A percentile compares a stretch with the other conserved stretches of the same genome.
phyloP scores from a whole-genome alignment of 2,888 invertebrate species.

The Drosophila imparisetae region DNA sequence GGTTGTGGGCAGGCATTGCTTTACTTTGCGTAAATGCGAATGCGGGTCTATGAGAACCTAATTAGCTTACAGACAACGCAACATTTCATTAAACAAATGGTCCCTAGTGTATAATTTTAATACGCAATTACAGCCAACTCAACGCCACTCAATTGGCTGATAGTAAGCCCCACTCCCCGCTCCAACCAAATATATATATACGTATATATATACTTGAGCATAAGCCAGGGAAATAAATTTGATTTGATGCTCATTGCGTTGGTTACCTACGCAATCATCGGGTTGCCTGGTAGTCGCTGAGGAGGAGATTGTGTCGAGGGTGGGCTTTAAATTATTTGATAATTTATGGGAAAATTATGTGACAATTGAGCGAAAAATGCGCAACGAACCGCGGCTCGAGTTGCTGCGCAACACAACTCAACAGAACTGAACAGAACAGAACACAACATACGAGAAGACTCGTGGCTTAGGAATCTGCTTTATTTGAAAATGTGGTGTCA shows the following conservation, averaged over 20 bases:
- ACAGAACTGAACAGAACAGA: neutral
- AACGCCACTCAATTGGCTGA: conserved; percentile 72
- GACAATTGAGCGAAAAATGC: conserved; percentile 69
- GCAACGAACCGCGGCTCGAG: conserved; percentile 19
- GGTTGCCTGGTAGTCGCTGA: conserved; percentile 26
- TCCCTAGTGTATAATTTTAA: conserved; percentile 76
- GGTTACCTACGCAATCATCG: conserved; percentile 63
- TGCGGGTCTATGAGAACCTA: conserved; percentile 53
- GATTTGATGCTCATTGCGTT: conserved; percentile 57
- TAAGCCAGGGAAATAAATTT: conserved; percentile 71
- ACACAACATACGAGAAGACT: neutral
- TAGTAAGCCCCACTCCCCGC: conserved; percentile 39
- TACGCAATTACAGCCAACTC: conserved; percentile 75
- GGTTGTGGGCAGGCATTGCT: neutral
- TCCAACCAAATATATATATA: neutral
- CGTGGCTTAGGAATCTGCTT: conserved; percentile 31
- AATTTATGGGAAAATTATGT: conserved; percentile 80
- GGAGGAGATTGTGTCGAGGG: neutral
- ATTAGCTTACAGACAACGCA: conserved; percentile 70
- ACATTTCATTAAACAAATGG: conserved; percentile 78
- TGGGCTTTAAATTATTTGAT: conserved; percentile 73
- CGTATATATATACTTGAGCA: conserved; percentile 26
- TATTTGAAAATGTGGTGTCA: conserved; percentile 44
- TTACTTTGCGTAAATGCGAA: conserved; percentile 42
- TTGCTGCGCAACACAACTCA: conserved; percentile 32